Evolutionary conservation across 1,140 invertebrate species (phyloP).

Genomic region (Papilio helenus): DNA sequence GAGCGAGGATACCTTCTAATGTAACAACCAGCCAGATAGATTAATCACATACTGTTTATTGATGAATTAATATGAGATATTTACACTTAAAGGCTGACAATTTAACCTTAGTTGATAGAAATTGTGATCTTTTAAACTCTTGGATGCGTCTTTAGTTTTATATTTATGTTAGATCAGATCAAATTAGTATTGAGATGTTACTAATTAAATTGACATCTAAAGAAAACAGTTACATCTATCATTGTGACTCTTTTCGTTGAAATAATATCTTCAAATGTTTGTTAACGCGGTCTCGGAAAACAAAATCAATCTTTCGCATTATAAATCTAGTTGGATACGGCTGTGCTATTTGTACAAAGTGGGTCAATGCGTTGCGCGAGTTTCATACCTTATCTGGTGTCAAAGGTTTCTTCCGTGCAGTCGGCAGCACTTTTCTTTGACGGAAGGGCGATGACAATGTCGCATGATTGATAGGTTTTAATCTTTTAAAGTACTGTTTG

Average conservation of each 20-base stretch:
- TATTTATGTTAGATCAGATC: no score
- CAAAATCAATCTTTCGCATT: not conserved
- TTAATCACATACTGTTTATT: not conserved
- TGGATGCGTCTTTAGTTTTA: no score
- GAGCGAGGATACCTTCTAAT: not conserved
- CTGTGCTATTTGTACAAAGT: not conserved
- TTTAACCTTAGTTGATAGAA: no score
- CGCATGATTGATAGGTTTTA: not conserved
- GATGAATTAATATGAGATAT: no score
- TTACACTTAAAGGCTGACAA: no score
- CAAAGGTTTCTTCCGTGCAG: conserved; percentile 9
- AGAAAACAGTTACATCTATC: no score
- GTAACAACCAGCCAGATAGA: not conserved
- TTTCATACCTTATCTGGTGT: conserved; percentile 11
- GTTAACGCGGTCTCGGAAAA: not conserved
- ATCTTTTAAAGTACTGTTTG: not conserved
- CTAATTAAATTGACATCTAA: no score
- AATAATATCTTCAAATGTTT: no score
- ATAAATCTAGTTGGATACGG: not conserved
- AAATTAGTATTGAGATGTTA: no score
- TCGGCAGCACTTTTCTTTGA: not conserved
- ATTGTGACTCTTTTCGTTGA: no score
- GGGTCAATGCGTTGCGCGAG: not conserved
- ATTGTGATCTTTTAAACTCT: no score
- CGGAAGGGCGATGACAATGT: not conserved